These are phyloP conservation scores for Myanophis thanlyinensis DNA, from an alignment of 2,113 vertebrate genomes.

Conservation along the genomic window DNA sequence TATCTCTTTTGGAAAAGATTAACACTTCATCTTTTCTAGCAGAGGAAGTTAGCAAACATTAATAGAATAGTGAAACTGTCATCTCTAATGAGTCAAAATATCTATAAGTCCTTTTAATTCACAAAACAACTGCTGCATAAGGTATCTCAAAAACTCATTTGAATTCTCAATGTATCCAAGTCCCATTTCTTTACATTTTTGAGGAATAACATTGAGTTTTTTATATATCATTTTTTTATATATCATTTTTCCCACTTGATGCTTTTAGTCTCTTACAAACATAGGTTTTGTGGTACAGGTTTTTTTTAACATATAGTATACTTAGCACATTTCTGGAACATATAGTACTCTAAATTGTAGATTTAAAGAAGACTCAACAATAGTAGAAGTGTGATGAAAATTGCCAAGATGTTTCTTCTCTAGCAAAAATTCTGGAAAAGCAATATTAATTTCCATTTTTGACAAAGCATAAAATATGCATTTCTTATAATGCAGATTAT, in stretches of 20 bases:
- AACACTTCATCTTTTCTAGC: not conserved
- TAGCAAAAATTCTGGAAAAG: not conserved
- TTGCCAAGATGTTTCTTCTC: not conserved
- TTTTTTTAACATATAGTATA: not conserved
- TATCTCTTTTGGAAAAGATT: not conserved
- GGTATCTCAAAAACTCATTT: not conserved
- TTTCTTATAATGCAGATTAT: not conserved
- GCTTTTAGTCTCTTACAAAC: not conserved
- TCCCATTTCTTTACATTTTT: not conserved
- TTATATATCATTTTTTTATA: not conserved
- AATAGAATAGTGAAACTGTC: not conserved
- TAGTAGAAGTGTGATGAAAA: not conserved
- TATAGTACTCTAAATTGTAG: not conserved
- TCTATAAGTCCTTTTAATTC: not conserved
- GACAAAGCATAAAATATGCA: not conserved
- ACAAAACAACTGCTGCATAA: not conserved
- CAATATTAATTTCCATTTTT: not conserved
- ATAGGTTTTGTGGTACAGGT: not conserved
- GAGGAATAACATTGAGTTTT: not conserved
- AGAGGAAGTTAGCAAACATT: not conserved
- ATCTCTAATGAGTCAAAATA: not conserved
- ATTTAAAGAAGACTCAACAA: not conserved
- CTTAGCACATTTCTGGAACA: accelerated
- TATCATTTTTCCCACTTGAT: not conserved
- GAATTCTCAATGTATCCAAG: not conserved